phyloP scores from a whole-genome alignment of 1,140 invertebrate genomes.

The Acromyrmex heyeri region DNA sequence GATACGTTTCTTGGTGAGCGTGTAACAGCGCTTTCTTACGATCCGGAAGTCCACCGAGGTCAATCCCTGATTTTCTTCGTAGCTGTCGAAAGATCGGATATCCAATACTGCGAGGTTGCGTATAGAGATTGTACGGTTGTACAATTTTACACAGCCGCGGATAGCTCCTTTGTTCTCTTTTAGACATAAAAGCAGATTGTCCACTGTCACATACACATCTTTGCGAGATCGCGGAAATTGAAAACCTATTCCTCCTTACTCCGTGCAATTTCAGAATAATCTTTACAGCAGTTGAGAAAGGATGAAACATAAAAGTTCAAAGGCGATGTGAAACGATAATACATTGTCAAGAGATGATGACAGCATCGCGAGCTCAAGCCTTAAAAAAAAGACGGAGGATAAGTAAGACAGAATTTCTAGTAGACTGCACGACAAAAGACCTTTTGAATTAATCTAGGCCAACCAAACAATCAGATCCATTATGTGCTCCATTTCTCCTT shows the following conservation, averaged over 20 bases:
- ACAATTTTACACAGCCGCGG: conserved; percentile 27
- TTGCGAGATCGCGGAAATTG: conserved; percentile 25
- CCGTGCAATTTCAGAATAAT: conserved; percentile 43
- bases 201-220: neutral
- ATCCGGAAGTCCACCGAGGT: conserved; percentile 59
- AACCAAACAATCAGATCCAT: conserved; percentile 18
- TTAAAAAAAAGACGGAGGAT: neutral
- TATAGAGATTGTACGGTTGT: neutral
- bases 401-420: conserved; percentile 22
- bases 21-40: conserved; percentile 61
- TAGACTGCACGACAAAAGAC: neutral
- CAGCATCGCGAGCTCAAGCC: neutral
- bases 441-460: conserved; percentile 35
- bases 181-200: conserved; percentile 43
- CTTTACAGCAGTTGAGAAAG: conserved; percentile 30
- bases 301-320: conserved; percentile 40
- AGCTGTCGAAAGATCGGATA: conserved; percentile 42
- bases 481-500: neutral
- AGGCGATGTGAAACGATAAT: conserved; percentile 20
- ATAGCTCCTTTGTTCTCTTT: conserved; percentile 37
- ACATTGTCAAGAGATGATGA: conserved; percentile 22
- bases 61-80: conserved; percentile 68
- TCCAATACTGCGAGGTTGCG: conserved; percentile 60
- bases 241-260: conserved; percentile 40
- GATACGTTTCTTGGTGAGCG: conserved; percentile 52